Evolutionary conservation across 2,797 vertebrate genomes (phyloP).

Genomic region (Phalloptychus januarius): DNA sequence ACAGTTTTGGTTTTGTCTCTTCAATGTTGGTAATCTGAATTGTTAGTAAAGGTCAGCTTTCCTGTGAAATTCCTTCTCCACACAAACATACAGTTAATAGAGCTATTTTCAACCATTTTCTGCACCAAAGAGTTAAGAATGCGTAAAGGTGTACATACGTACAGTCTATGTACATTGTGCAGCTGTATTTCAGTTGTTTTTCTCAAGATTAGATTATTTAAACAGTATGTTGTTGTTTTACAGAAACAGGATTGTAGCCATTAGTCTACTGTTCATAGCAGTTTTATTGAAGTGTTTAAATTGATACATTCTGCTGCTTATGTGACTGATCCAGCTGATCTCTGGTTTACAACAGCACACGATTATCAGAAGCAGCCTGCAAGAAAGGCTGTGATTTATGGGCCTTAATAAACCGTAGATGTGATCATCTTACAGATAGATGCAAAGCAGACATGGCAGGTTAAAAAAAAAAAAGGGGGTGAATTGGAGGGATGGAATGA

Average conservation of each 20-base stretch:
- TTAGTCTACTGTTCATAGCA: neutral
- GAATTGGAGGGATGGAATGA: conserved; percentile 36
- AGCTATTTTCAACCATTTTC: too few relatives aligned
- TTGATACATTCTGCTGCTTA: neutral
- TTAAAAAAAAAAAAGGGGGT: conserved; percentile 47
- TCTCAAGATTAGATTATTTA: neutral
- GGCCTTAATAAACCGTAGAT: conserved; percentile 43
- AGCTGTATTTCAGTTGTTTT: neutral
- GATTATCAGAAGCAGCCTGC: conserved; percentile 64
- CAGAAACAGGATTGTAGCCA: neutral
- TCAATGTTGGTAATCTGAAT: too few relatives aligned
- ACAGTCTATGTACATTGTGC: neutral
- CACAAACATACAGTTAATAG: too few relatives aligned
- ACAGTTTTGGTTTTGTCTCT: too few relatives aligned
- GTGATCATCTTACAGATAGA: conserved; percentile 66
- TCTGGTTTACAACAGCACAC: conserved; percentile 47
- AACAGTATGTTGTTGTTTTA: neutral
- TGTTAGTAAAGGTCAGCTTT: too few relatives aligned
- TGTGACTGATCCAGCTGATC: conserved; percentile 32
- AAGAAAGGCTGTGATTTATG: conserved; percentile 60
- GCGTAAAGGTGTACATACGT: too few relatives aligned
- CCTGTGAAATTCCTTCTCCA: too few relatives aligned
- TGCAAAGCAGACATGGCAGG: conserved; percentile 30
- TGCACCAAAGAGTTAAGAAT: too few relatives aligned
- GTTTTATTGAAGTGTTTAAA: conserved; percentile 15